Evolutionary conservation across 2,888 invertebrate genomes (phyloP).

Genomic region (Coenonympha glycerion): DNA sequence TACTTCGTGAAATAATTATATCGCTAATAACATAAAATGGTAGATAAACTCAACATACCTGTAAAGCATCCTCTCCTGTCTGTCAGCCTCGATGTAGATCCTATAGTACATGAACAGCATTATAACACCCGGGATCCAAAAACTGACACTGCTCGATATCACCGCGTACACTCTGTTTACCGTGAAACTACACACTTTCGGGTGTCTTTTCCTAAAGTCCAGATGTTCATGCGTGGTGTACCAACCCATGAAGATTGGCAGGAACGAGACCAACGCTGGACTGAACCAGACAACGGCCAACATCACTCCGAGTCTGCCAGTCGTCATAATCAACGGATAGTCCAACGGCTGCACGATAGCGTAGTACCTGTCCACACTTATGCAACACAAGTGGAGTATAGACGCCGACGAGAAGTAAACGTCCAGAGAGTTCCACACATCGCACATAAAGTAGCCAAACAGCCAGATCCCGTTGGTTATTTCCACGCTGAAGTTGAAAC

Average conservation of each 20-base stretch:
- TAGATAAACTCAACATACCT: slow-evolving; percentile 78
- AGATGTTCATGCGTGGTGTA: slow-evolving; percentile 91
- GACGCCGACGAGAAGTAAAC: slow-evolving; percentile 96
- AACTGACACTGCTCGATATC: slow-evolving; percentile 92
- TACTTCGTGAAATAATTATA: too few species aligned
- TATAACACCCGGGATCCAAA: slow-evolving; percentile 94
- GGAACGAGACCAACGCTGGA: slow-evolving; percentile 93
- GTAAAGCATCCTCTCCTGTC: slow-evolving; percentile 89
- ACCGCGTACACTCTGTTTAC: slow-evolving; percentile 92
- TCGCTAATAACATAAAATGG: too few species aligned
- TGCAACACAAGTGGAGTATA: slow-evolving; percentile 95
- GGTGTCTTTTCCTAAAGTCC: slow-evolving; percentile 79
- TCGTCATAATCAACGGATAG: slow-evolving; percentile 95
- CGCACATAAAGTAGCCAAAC: slow-evolving; percentile 94
- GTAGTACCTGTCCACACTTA: slow-evolving; percentile 90
- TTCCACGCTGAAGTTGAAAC: slow-evolving; percentile 93
- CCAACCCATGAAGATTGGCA: slow-evolving; percentile 96
- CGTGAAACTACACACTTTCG: slow-evolving; percentile 86
- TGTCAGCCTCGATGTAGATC: slow-evolving; percentile 88
- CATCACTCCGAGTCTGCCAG: slow-evolving; percentile 85
- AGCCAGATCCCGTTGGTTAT: slow-evolving; percentile 89
- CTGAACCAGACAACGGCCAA: slow-evolving; percentile 93
- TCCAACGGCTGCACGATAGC: slow-evolving; percentile 95
- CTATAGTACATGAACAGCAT: slow-evolving; percentile 95
- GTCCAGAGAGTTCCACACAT: slow-evolving; percentile 96